Evolutionary conservation across 1,140 invertebrate genomes (phyloP), one percentile per base, ranked within the genome.

Genomic region (Bombus haemorrhoidalis): DNA sequence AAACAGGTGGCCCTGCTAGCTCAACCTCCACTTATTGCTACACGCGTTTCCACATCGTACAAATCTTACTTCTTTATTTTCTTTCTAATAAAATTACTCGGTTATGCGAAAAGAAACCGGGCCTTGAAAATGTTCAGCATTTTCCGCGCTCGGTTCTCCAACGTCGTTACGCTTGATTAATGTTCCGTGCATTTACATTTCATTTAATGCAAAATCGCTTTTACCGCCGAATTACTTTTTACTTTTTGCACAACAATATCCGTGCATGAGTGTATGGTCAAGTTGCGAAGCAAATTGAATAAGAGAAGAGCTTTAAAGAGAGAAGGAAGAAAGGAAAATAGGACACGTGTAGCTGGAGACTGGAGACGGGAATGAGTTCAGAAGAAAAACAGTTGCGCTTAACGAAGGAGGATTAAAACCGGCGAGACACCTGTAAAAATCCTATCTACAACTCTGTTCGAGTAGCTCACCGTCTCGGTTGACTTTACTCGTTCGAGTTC

Each of bases 391-490:
- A 84, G 22, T 57, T 22, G 2, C 28, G 62, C 53, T 76, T 53
- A 83, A 47, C 32, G 41, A 64, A 83, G 62, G 62, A 47, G 62
- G 62, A 77, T 76, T 83, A 83, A 53, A 77, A 10, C n/a, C 22
- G 34, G 6, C 5, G 28, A 32, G 34, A 77, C 74, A 69, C 76
- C n/a, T 72, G 68, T 85, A 80, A 80, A 85, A 85, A 85, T 53
- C 53, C 34, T 64, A 43, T 85, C 64, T 80, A 85, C 77, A 73
- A 72, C 76, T 85, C 73, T 73, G 80, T 85, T 80, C 80, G 39
- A 59, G 53, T 66, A 28, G 10, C 59, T 78, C 9, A 9, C 3
- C 47, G 22, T 18, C 28, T n/a, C 25, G 15, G 13, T 62, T 41
- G 18, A n/a, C 1, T 57, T 75, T 37, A 25, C 34, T 37, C 34